A percentile compares a stretch with the other conserved stretches of the same genome.
Evolutionary conservation across 2,113 vertebrate genomes (phyloP).

Genomic region (Podarcis muralis): DNA sequence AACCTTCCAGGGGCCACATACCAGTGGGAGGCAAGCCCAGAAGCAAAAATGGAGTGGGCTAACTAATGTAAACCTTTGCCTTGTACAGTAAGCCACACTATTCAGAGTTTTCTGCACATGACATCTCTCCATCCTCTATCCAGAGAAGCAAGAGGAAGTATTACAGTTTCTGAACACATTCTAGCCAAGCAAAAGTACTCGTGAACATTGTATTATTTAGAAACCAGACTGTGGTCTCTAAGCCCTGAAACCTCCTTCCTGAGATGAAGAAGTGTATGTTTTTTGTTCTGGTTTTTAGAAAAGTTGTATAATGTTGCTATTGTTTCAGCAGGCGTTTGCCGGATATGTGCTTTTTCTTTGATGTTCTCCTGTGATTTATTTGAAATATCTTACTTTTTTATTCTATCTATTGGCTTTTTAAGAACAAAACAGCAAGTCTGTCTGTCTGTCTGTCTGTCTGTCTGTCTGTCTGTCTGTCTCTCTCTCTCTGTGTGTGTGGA

Average conservation of each 20-base stretch:
- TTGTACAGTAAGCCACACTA: too few relatives aligned
- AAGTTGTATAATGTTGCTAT: not conserved
- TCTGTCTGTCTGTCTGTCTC: not conserved
- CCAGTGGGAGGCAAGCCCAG: too few relatives aligned
- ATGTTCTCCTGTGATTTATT: not conserved
- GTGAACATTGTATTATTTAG: too few relatives aligned
- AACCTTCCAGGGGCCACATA: too few relatives aligned
- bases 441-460: not conserved
- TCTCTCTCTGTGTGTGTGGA: too few relatives aligned
- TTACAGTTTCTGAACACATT: not conserved
- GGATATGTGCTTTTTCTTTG: not conserved
- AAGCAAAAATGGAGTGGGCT: too few relatives aligned
- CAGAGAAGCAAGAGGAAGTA: not conserved
- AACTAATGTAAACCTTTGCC: too few relatives aligned
- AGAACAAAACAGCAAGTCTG: not conserved
- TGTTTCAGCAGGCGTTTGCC: not conserved
- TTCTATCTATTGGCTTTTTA: not conserved
- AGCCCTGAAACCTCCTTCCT: not conserved
- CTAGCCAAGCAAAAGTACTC: too few relatives aligned
- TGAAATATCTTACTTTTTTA: not conserved
- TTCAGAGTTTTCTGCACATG: too few relatives aligned
- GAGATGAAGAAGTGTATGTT: not conserved
- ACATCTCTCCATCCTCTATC: not conserved
- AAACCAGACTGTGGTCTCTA: not conserved
- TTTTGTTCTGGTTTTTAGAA: not conserved